Evolutionary conservation across 2,113 vertebrate genomes (phyloP), one percentile per base, ranked within the genome.

Genomic region (Larimichthys crocea): DNA sequence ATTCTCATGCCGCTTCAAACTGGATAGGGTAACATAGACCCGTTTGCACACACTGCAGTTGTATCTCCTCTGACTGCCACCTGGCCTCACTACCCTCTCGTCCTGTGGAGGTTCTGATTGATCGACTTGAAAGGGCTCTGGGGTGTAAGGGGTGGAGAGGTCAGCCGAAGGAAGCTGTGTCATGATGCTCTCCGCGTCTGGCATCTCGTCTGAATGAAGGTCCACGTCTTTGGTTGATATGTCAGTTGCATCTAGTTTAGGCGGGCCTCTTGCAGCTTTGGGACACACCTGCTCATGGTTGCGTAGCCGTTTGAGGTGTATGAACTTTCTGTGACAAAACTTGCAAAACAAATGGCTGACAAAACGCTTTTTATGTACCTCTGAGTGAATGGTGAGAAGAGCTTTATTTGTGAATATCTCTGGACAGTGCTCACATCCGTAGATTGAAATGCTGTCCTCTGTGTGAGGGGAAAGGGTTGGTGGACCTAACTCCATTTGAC

Each of bases 1-100:
- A 5, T 99, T 99, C 65, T 98, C 97, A 5, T 99, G 98, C 64
- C 98, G 94, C 72, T 97, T 97, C 81, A 99, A 96, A 90, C 98
- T 99, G 44, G 98, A 99, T 50, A 99, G 35, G 0, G 98, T 99
- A 66, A 99, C 96, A 0, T 99, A 99, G 50, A 97, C 97, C 15
- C 98, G 96, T 86, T 98, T 98, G 89, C 98, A 99, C 62, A 99
- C 96, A 0, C 95, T 91, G 10, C 98, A 99, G 24, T 96, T 96
- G 75, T 99, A 99, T 44, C 96, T 40, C 89, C 97, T 96, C 59
- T 98, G 97, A 78, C 95, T 94, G 19, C 96, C 94, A 1, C 95
- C 95, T 0, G 94, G 94, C 81, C 95, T 97, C n/a, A 94, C 92
- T 79, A 92, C 90, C 91, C 96, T 96, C 59, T 94, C 87, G 35